A percentile compares a stretch with the other conserved stretches of the same genome.
phyloP scores from a whole-genome alignment of 2,888 invertebrate genomes.

The Clivina fossor region DNA sequence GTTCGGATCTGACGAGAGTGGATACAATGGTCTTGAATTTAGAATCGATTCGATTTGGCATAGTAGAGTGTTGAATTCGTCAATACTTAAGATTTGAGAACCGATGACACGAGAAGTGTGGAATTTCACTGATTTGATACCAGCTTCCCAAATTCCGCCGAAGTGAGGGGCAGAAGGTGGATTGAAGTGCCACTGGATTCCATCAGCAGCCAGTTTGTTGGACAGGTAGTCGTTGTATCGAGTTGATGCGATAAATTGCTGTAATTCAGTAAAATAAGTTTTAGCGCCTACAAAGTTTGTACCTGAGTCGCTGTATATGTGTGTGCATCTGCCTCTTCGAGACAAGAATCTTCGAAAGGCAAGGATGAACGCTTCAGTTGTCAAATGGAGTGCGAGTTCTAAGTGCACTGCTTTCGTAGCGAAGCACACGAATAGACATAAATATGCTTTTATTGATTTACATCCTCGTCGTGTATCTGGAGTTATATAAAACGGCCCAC shows the following conservation, averaged over 20 bases:
- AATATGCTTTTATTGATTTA: no score
- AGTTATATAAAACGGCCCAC: no score
- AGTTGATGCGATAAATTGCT: conserved; percentile 1
- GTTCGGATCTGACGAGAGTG: conserved; percentile 2
- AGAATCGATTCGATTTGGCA: conserved; percentile 25
- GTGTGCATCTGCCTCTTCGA: no score
- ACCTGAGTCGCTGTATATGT: no score
- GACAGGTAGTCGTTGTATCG: not conserved
- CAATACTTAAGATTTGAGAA: conserved; percentile 16
- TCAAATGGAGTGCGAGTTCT: no score
- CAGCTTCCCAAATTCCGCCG: conserved; percentile 36
- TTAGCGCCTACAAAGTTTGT: no score
- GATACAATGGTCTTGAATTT: conserved; percentile 27
- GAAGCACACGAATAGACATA: no score
- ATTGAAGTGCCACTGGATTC: conserved; percentile 35
- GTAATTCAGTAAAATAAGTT: conserved; percentile 8
- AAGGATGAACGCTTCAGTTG: no score
- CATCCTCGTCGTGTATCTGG: no score
- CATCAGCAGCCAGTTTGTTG: not conserved
- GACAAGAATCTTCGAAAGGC: no score
- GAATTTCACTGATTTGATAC: conserved; percentile 23
- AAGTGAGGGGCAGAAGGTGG: conserved; percentile 33
- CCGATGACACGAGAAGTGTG: conserved; percentile 14
- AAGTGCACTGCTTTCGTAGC: no score
- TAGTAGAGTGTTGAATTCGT: conserved; percentile 5